Evolutionary conservation across 2,888 invertebrate genomes (phyloP).

Genomic region (Drosophila mettleri): DNA sequence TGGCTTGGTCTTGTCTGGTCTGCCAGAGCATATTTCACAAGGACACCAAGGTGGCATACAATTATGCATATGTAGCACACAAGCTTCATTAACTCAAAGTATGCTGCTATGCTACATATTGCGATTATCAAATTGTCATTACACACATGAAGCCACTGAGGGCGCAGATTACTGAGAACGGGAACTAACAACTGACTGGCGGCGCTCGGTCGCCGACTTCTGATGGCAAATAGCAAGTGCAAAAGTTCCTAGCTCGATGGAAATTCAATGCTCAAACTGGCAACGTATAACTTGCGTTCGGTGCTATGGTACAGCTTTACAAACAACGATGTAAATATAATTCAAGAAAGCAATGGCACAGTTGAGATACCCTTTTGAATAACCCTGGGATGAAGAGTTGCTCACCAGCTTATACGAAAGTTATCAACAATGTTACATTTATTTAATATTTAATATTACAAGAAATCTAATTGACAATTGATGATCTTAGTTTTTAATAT

Average conservation of each 20-base stretch:
- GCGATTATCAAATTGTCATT: conserved; percentile 79
- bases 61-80: conserved; percentile 55
- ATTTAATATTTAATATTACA: too few species aligned
- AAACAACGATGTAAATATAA: conserved; percentile 6
- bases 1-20: conserved; percentile 22
- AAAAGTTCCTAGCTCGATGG: conserved; percentile 36
- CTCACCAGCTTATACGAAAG: neutral
- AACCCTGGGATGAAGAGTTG: too few species aligned
- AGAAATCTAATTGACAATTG: too few species aligned
- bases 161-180: conserved; percentile 10
- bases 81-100: conserved; percentile 80
- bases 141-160: conserved; percentile 71
- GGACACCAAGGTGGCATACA: conserved; percentile 39
- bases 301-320: conserved; percentile 39
- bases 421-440: too few species aligned
- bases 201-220: conserved; percentile 2
- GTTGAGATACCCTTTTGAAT: conserved; percentile 2
- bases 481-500: too few species aligned
- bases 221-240: conserved; percentile 66
- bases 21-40: conserved; percentile 10
- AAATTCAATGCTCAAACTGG: conserved; percentile 45
- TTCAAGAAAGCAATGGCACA: neutral
- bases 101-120: conserved; percentile 79
- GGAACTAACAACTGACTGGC: conserved; percentile 32
- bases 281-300: conserved; percentile 70